Base-by-base conservation (phyloP, 2,888 invertebrate species). In the Agapostemon virescens region DNA sequence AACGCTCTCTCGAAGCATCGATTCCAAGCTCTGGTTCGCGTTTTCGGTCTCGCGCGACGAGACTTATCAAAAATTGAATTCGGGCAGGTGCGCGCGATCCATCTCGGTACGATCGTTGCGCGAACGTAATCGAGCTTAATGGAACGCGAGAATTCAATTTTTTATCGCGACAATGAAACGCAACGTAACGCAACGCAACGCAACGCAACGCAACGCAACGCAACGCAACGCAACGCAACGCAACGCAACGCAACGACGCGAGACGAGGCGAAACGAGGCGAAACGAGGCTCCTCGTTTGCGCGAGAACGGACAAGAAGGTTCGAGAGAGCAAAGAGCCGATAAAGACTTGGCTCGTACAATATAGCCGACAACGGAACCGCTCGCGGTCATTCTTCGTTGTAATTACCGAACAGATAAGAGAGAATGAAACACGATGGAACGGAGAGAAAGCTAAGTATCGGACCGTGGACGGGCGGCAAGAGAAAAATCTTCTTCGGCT, bases 261-360 rank as follows among this genome's bases (percentile, higher is more conserved):
- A 5, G 38, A 5, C 38, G 38, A 5, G 38, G 13, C 40, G 40
- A 11, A 40, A 7, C 1, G 40, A 7, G 40, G 9, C 13, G 13
- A 13, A 40, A n/a, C n/a, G n/a, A n/a, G n/a, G n/a, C n/a, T n/a
- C n/a, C n/a, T n/a, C n/a, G n/a, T n/a, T n/a, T n/a, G n/a, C n/a
- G n/a, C n/a, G 45, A 45, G 42, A 17, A 42, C 20, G 7, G 45
- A 45, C 7, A 15, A 55, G 55, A 26, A 26, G 15, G 55, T 7
- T 26, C 6, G 26, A 55, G 26, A 49, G 49, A 40, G 40, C 67
- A 73, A 76, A 82, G 85, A 87, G 88, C 89, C 89, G 90, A 89
- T 91, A 90, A 90, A 90, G 87, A 90, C 89, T 91, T 88, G 84
- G 79, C 86, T 88, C 84, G 87, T 84, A 90, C 87, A 79, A 81